Conservation (phyloP, 2,113 vertebrate species). For the Quiscalus mexicanus region DNA sequence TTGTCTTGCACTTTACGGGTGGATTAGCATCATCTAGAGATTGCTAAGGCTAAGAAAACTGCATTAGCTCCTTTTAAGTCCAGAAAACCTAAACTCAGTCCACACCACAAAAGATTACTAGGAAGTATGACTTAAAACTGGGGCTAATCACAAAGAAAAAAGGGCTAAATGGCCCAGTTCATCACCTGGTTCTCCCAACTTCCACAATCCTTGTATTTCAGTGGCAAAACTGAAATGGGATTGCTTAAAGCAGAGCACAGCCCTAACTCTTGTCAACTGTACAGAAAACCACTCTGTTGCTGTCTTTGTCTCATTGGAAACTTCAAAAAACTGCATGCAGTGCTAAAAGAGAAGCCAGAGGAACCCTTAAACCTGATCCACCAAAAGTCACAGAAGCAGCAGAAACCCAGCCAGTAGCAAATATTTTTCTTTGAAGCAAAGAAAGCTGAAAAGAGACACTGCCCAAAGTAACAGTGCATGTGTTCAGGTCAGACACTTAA, state of each 20-base stretch:
- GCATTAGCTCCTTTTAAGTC: not conserved
- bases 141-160: not conserved
- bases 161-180: not conserved
- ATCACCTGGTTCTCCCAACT: not conserved
- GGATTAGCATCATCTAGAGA: not conserved
- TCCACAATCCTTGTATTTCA: not conserved
- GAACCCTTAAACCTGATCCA: not conserved
- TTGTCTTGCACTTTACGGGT: not conserved
- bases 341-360: not conserved
- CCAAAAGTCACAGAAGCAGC: not conserved
- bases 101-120: not conserved
- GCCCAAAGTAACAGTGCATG: not conserved
- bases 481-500: not conserved
- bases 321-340: not conserved
- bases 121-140: not conserved
- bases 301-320: not conserved
- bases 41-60: not conserved
- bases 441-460: not conserved
- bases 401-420: not conserved
- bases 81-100: not conserved
- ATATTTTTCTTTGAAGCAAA: not conserved
- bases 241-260: not conserved
- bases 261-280: not conserved
- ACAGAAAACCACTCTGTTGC: rapidly evolving
- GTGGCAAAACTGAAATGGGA: not conserved